Evolutionary conservation across 53 echinoderm and acorn worm species (phyloP), one percentile per base, ranked within the genome.

Genomic region (Holothuria scabra): DNA sequence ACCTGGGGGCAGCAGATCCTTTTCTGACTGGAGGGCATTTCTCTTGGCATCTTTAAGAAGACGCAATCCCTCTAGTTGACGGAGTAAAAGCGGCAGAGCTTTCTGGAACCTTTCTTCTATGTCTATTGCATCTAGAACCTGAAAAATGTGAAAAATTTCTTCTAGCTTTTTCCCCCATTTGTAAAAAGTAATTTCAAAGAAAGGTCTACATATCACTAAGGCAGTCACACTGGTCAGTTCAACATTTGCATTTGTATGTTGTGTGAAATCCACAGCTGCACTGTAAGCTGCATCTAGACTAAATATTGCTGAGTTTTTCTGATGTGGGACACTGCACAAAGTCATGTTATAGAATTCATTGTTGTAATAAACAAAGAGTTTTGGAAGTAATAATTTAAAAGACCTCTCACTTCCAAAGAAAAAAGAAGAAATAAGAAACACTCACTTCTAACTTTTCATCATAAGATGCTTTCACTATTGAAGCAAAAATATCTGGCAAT

Each of bases 391-490:
- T n/a, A n/a, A n/a, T n/a, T n/a, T n/a, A n/a, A n/a, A 41, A 52
- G 0, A 52, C 14, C 18, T n/a, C n/a, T n/a, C n/a, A n/a, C n/a
- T n/a, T n/a, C n/a, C n/a, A n/a, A n/a, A n/a, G n/a, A 52, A 16
- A 3, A 52, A 52, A 16, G 14, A 18, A 52, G 18, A 52, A 52
- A 16, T 18, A 52, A 52, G 14, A 18, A 52, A 52, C 22, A 57
- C 81, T 85, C 87, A 94, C 97, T 87, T 92, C 85, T 25, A 97
- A 88, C 71, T 94, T 97, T 48, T 97, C 97, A 79, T 86, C 94
- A 88, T 92, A 97, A 19, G 94, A 88, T 33, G 97, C 97, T 87
- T 97, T 92, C 22, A 97, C 94, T 58, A 97, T 97, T 31, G 97
- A 84, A 0, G 97, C 92, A 90, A 97, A 90, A 34, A 97, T 94